A percentile compares a stretch with the other conserved stretches of the same genome.
Evolutionary conservation across 2,113 vertebrate species (phyloP).

Genomic region (Athene noctua): DNA sequence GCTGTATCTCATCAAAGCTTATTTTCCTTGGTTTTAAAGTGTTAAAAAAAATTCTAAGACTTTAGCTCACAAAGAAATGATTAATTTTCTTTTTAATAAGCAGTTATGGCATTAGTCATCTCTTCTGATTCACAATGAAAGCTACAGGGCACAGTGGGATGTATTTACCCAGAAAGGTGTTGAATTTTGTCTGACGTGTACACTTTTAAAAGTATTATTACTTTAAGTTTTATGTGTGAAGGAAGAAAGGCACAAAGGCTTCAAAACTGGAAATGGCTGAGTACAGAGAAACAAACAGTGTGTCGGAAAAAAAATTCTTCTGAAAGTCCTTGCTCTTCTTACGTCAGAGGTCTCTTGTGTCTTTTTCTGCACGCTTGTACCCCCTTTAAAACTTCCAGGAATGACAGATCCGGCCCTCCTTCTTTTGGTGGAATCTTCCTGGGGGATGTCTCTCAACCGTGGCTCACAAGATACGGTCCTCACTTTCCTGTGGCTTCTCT

Average conservation of each 20-base stretch:
- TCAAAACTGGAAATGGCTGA: not conserved
- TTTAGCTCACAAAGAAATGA: slow-evolving; percentile 46
- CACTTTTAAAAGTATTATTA: slow-evolving; percentile 18
- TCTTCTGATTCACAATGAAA: slow-evolving; percentile 68
- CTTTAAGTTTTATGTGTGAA: slow-evolving; percentile 5
- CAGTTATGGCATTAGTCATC: slow-evolving; percentile 68
- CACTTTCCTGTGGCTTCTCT: not conserved
- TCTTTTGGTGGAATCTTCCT: not conserved
- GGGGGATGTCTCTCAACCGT: not conserved
- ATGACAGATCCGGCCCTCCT: not conserved
- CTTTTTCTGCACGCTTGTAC: not conserved
- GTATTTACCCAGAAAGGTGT: slow-evolving; percentile 13
- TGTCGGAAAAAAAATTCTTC: not conserved
- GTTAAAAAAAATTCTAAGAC: slow-evolving; percentile 29
- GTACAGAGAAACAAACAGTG: not conserved
- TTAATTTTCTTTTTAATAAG: slow-evolving; percentile 51
- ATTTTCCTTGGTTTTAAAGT: slow-evolving; percentile 18
- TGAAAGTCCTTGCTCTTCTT: not conserved
- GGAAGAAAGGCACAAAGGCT: not conserved
- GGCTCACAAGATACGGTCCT: not conserved
- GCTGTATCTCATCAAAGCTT: not conserved
- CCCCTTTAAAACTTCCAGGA: not conserved
- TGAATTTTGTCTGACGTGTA: slow-evolving; percentile 50
- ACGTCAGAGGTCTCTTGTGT: not conserved
- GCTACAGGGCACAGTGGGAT: slow-evolving; percentile 23